Conservation (phyloP, 2,888 invertebrate genomes). For the Eudasyphora cyanicolor region DNA sequence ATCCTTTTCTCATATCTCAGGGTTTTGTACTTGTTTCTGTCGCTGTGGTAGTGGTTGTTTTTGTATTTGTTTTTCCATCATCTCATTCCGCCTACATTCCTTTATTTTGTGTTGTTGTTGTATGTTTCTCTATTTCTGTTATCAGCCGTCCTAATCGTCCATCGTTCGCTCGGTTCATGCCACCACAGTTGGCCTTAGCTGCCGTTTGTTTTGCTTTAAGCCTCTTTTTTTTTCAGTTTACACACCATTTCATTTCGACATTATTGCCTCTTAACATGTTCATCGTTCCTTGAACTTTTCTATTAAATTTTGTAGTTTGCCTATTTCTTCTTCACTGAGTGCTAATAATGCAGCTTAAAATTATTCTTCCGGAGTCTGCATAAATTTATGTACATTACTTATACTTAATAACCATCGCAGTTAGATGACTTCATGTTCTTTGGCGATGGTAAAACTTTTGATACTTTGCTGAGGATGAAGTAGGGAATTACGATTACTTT, state of each 20-base stretch:
- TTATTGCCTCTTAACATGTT: not conserved
- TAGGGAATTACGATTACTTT: too few relatives aligned
- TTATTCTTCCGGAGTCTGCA: not conserved
- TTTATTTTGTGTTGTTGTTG: not conserved
- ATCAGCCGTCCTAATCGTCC: slow-evolving; percentile 10
- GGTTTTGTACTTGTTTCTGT: not conserved
- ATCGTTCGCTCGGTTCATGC: slow-evolving; percentile 1
- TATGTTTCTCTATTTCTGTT: not conserved
- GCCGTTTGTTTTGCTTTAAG: not conserved
- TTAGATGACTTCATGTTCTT: slow-evolving; percentile 1
- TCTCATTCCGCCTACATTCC: slow-evolving; percentile 11
- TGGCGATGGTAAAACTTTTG: too few relatives aligned
- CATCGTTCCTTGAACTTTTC: slow-evolving; percentile 23
- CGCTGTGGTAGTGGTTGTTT: not conserved
- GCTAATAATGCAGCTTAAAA: not conserved
- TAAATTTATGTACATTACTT: not conserved
- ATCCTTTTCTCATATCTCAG: slow-evolving; percentile 29
- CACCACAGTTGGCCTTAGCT: slow-evolving; percentile 15
- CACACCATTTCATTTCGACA: slow-evolving; percentile 14
- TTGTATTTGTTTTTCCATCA: not conserved
- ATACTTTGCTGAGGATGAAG: too few relatives aligned
- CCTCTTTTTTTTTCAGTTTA: slow-evolving; percentile 2
- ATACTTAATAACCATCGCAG: not conserved
- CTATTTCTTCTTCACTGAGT: not conserved
- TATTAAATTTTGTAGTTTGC: not conserved